phyloP scores from a whole-genome alignment of 2,797 vertebrate species.

The Eremophila alpestris region DNA sequence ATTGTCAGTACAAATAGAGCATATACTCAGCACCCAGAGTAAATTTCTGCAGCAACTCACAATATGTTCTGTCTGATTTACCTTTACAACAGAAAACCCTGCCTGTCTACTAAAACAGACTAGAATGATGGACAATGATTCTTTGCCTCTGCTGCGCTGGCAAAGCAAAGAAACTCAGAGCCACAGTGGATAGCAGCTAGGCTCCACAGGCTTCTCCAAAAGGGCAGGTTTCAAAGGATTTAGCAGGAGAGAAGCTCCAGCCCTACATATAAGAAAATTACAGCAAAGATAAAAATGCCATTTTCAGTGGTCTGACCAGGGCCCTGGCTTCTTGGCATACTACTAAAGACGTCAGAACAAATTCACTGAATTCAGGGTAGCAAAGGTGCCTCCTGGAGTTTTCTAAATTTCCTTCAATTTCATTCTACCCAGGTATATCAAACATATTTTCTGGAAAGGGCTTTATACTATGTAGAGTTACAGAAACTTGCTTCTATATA shows the following conservation, averaged over 20 bases:
- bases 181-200: not conserved
- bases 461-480: not conserved
- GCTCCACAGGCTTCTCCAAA: not conserved
- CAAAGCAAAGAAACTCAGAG: not conserved
- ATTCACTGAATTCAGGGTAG: not conserved
- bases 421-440: not conserved
- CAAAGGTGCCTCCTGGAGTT: not conserved
- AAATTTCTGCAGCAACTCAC: not conserved
- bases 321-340: not conserved
- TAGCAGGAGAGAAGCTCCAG: not conserved
- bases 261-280: not conserved
- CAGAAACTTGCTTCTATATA: not conserved
- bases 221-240: not conserved
- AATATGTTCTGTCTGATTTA: not conserved
- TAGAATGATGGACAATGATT: not conserved
- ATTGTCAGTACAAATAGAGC: not conserved
- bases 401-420: not conserved
- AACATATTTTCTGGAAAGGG: not conserved
- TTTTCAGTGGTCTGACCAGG: not conserved
- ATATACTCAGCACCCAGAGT: not conserved
- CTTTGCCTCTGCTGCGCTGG: not conserved
- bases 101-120: not conserved
- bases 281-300: not conserved
- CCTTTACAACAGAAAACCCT: not conserved
- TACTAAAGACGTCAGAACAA: not conserved